Base-by-base conservation (phyloP, 2,797 vertebrate genomes). In the Astyanax mexicanus region DNA sequence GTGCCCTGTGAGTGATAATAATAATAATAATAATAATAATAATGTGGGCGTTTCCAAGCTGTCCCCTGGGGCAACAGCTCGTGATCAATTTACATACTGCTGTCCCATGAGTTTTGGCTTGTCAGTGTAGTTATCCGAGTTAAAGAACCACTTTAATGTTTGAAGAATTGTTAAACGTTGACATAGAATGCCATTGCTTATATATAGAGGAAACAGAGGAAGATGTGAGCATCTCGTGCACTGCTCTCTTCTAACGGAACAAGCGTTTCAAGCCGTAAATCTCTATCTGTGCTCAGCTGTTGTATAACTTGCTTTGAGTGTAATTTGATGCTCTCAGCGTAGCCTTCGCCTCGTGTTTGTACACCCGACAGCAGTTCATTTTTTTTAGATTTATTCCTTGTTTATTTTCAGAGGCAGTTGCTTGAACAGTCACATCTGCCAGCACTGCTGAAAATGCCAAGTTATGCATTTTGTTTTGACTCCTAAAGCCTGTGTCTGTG, bases 381-480 rank as follows among this genome's bases (percentile, higher is more conserved):
- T 68, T 58, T 73, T 69, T 38, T 11, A 40, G 67, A 75, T 70
- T 51, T 71, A 38, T 71, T 58, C 27, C 3, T 0, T 27, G 23
- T 58, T 79, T 49, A 75, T 69, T 82, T 79, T 79, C 19, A 61
- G 69, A 40, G 61, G 37, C 61, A 52, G 74, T 80, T 73, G 64
- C 69, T 51, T 64, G 69, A 76, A 42, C 19, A 68, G 35, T 51
- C 40, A 74, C 72, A 80, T 83, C 62, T 69, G 78, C 64, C 29
- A 64, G 55, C 61, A 19, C 58, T 72, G 75, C 71, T 72, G 29
- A 15, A 61, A 78, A 66, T 38, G 23, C 62, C 68, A 72, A 75
- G 42, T 51, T 75, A 62, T 62, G 45, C 10, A 37, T 71, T 65
- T 69, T 77, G 70, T 72, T 77, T 74, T 74, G 62, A 62, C 23